Evolutionary conservation across 1,140 invertebrate genomes (phyloP), one percentile per base, ranked within the genome.

Genomic region (Colletes gigas): DNA sequence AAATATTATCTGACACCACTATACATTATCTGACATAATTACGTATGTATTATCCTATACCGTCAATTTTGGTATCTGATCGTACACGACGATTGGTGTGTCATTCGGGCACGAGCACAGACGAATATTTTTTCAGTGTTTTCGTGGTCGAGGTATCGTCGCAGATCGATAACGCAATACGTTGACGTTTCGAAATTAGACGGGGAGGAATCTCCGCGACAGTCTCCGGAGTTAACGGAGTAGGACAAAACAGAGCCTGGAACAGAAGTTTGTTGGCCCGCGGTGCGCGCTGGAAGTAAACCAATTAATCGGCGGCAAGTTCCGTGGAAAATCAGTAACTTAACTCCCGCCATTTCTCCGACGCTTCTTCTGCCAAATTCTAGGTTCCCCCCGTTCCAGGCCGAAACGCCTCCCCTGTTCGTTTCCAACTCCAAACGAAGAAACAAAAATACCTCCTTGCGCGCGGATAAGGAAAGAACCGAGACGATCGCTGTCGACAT

Each of bases 281-380:
- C 71, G 79, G 88, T 90, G 84, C 78, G 74, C 84, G 71, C 78
- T 75, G 81, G 88, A 89, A 88, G 87, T 89, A 90, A 89, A 89
- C 87, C 86, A 89, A 90, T 90, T 90, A 90, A 90, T 84, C 71
- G 78, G 82, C 57, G 75, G 85, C 60, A 81, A 88, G 86, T 90
- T 89, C 77, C 70, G 78, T 21, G 65, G 84, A 86, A 87, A 90
- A 90, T 90, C 87, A 81, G 81, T 83, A 89, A 88, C 83, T 88
- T 83, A 86, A 85, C 81, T 88, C 71, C 39, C 72, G 50, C 71
- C 65, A 17, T 76, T 74, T 73, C 69, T 30, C 68, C 71, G 47
- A 60, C 79, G 83, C 82, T 89, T 88, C 86, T 89, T 89, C 83
- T 82, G 82, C 83, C 88, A 89, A 89, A 89, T 88, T 81, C 83